These are phyloP conservation scores for Lithophane ornitopus DNA, from an alignment of 2,888 invertebrate genomes.

Conservation along the genomic window DNA sequence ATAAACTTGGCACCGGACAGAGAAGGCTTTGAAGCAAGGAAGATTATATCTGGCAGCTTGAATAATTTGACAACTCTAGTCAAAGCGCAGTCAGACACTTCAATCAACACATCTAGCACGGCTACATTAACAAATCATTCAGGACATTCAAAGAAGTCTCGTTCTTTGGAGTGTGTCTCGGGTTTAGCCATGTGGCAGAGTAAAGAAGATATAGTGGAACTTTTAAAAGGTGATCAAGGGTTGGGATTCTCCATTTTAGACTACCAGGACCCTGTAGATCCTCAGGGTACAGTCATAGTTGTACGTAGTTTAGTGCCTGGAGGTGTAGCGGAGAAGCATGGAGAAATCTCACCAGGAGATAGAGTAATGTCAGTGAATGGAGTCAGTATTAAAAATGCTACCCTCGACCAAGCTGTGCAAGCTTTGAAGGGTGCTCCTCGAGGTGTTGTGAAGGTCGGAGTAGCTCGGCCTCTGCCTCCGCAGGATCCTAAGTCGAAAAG, in stretches of 20 bases:
- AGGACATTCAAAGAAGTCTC: slow-evolving; percentile 94
- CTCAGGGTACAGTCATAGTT: slow-evolving; percentile 98
- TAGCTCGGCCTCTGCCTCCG: slow-evolving; percentile 95
- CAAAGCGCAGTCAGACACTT: slow-evolving; percentile 98
- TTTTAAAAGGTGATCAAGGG: slow-evolving; percentile 98
- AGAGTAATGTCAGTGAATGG: slow-evolving; percentile 98
- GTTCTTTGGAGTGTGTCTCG: slow-evolving; percentile 98
- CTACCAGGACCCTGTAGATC: slow-evolving; percentile 99
- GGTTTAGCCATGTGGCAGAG: slow-evolving; percentile 99
- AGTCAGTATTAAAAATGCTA: slow-evolving; percentile 96
- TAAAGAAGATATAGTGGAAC: slow-evolving; percentile 97
- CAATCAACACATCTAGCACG: slow-evolving; percentile 96
- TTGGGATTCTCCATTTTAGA: slow-evolving; percentile 99
- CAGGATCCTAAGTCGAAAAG: slow-evolving; percentile 85
- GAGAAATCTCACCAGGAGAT: slow-evolving; percentile 98
- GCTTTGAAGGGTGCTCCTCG: slow-evolving; percentile 98
- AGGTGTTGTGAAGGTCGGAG: slow-evolving; percentile 97
- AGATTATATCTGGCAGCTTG: slow-evolving; percentile 96
- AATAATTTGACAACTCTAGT: slow-evolving; percentile 95
- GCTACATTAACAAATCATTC: slow-evolving; percentile 94
- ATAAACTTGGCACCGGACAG: slow-evolving; percentile 95
- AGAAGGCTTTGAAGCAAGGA: slow-evolving; percentile 95
- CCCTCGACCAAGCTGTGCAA: slow-evolving; percentile 98
- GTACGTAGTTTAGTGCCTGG: slow-evolving; percentile 99
- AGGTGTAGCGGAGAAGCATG: slow-evolving; percentile 99